Conservation (phyloP, 2,113 vertebrate species). For the Amia ocellicauda region DNA sequence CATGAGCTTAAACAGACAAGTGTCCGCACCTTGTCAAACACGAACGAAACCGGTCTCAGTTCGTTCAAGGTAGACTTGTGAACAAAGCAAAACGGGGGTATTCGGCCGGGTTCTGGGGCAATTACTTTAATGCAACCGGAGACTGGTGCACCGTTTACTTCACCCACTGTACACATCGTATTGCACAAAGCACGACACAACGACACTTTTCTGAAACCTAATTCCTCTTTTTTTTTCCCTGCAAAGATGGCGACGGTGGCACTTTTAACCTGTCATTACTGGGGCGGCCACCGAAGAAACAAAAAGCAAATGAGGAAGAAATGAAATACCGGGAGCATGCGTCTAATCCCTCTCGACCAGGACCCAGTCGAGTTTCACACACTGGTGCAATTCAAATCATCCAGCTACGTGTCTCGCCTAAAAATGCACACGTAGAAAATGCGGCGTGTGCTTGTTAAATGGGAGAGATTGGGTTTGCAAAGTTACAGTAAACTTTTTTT, state of each 20-base stretch:
- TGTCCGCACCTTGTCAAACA: constrained; percentile 2
- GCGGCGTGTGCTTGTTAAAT: too few species aligned
- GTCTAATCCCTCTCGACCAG: too few species aligned
- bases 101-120: neutral
- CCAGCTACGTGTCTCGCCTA: too few species aligned
- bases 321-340: too few species aligned
- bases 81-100: constrained; percentile 3
- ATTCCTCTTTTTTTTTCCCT: constrained; percentile 3
- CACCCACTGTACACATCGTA: neutral
- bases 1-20: too few species aligned
- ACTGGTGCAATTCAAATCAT: too few species aligned
- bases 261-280: constrained; percentile 8
- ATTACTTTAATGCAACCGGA: neutral
- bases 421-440: too few species aligned
- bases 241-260: constrained; percentile 12
- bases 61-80: neutral
- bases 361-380: too few species aligned
- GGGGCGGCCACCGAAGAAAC: neutral
- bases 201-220: neutral
- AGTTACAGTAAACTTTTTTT: too few species aligned
- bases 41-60: neutral
- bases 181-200: neutral
- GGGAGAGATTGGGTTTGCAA: too few species aligned
- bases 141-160: neutral
- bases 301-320: constrained; percentile 1